Conservation (phyloP, 2,888 invertebrate genomes). For the Xylota sylvarum region DNA sequence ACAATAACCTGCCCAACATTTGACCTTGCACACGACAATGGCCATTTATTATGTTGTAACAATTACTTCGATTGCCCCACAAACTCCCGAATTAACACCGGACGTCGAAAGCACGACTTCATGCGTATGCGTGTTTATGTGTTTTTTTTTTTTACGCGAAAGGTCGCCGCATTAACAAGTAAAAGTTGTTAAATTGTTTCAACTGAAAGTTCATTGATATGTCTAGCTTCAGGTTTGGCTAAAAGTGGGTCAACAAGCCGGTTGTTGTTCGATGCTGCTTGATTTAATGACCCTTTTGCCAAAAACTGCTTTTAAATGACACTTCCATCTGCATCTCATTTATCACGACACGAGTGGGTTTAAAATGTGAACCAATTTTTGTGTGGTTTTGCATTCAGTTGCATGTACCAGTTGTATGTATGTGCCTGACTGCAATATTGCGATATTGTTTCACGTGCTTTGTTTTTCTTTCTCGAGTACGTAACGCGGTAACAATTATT, state of each 20-base stretch:
- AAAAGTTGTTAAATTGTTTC: conserved; percentile 59
- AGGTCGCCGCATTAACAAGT: conserved; percentile 61
- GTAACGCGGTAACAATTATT: conserved; percentile 19
- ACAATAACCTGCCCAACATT: not conserved
- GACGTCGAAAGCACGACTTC: conserved; percentile 33
- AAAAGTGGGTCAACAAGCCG: conserved; percentile 65
- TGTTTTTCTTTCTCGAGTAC: not conserved
- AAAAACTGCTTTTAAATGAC: not conserved
- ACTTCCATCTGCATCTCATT: conserved; percentile 7
- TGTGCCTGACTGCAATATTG: conserved; percentile 27
- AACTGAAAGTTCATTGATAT: conserved; percentile 60
- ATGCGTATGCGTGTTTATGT: conserved; percentile 11
- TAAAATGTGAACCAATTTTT: not conserved
- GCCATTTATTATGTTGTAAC: conserved; percentile 49
- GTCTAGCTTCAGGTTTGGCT: conserved; percentile 15
- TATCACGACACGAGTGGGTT: not conserved
- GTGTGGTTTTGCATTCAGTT: conserved; percentile 12
- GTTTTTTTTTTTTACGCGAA: conserved; percentile 11
- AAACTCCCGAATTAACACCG: conserved; percentile 36
- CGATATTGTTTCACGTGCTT: not conserved
- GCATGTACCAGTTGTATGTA: conserved; percentile 6
- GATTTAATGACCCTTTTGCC: conserved; percentile 9
- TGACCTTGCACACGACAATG: conserved; percentile 56
- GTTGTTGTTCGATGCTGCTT: conserved; percentile 23
- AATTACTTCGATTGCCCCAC: conserved; percentile 25